Evolutionary conservation across 2,113 vertebrate species (phyloP), one percentile per base, ranked within the genome.

Genomic region (Phrynosoma platyrhinos): DNA sequence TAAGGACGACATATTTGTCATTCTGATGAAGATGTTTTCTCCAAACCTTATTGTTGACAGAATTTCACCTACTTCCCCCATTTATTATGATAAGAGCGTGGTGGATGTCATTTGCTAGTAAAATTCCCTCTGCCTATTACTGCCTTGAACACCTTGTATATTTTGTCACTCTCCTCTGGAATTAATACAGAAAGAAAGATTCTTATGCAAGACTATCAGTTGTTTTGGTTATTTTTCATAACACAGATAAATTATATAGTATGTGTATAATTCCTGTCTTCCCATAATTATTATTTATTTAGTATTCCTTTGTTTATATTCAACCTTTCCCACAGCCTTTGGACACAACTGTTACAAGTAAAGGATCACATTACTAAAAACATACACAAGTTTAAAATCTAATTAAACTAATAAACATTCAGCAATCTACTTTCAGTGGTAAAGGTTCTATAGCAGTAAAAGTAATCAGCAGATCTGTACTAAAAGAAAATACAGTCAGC

Each of bases 71-170:
- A 62, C 92, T 91, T 95, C 95, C 94, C 82, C 86, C 92, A 96
- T 95, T 95, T 96, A 94, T 94, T 96, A 95, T 95, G 91, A 93
- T 96, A 96, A 96, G 91, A 93, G 93, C 91, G 91, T 93, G 89
- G 89, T 93, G 88, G 79, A 92, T 95, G 93, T 95, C 92, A 91
- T 92, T 92, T 94, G 89, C 91, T 93, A 91, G 83, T 93, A 91
- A 94, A 86, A 94, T 95, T 95, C 91, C 94, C 91, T 94, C 16
- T 93, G 58, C 82, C 88, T 92, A 91, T 90, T 94, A 82, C 83
- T 92, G 62, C 75, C 77, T 85, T 90, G 66, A 25, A 82, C 87
- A 84, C 80, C 92, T 80, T 89, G 83, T 90, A n/a, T 79, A 81
- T 90, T 94, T 83, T 87, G 74, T 86, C 92, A 83, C 85, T 87